A percentile compares a stretch with the other conserved stretches of the same genome.
These are phyloP conservation scores for Brachionus manjavacas DNA, from an alignment of 1,140 invertebrate genomes.

Conservation along the genomic window DNA sequence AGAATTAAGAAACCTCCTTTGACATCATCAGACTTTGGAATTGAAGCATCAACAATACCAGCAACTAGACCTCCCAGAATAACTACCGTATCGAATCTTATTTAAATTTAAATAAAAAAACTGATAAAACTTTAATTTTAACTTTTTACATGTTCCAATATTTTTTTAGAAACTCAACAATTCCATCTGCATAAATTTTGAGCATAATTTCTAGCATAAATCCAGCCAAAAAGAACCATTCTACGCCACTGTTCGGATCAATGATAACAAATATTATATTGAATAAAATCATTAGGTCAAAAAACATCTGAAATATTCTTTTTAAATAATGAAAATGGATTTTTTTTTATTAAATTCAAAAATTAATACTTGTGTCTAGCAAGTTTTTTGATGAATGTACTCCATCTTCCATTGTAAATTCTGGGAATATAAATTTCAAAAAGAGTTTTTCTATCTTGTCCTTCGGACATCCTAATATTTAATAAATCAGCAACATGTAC, in stretches of 20 bases:
- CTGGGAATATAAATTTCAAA: constrained; percentile 50
- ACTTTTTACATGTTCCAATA: constrained; percentile 60
- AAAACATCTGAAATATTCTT: constrained; percentile 56
- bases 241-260: constrained; percentile 49
- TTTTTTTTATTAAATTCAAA: not conserved
- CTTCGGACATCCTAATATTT: constrained; percentile 58
- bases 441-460: constrained; percentile 55
- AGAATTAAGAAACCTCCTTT: constrained; percentile 14
- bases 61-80: constrained; percentile 59
- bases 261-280: constrained; percentile 61
- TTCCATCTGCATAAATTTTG: constrained; percentile 59
- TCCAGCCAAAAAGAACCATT: constrained; percentile 59
- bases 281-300: constrained; percentile 60
- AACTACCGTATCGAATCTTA: constrained; percentile 61
- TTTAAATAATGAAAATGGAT: not conserved
- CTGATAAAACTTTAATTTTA: too few relatives aligned
- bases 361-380: constrained; percentile 58
- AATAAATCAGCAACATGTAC: constrained; percentile 58
- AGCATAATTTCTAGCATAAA: constrained; percentile 60
- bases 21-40: constrained; percentile 1
- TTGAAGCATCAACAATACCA: constrained; percentile 50
- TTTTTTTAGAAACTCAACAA: constrained; percentile 54
- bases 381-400: constrained; percentile 49
- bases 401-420: constrained; percentile 54
- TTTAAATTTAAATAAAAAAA: constrained; percentile 43